Evolutionary conservation across 2,888 invertebrate species (phyloP).

Genomic region (Epistrophe eligans): DNA sequence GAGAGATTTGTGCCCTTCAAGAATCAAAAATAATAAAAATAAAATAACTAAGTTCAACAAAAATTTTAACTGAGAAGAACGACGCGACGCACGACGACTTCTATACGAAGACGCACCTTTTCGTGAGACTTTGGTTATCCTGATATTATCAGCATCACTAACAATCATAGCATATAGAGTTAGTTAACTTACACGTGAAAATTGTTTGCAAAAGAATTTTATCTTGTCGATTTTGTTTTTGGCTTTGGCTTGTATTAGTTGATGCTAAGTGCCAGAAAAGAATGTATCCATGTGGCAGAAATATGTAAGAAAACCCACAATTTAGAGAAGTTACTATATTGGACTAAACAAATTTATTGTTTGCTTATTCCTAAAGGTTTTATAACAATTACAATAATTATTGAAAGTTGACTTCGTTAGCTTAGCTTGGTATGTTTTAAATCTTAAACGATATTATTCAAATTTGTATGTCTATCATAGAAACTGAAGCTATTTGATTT

Average conservation of each 20-base stretch:
- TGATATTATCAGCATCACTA: slow-evolving; percentile 35
- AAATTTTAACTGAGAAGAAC: slow-evolving; percentile 24
- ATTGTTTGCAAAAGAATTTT: slow-evolving; percentile 31
- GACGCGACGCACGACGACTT: background rate
- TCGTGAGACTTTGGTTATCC: slow-evolving; percentile 12
- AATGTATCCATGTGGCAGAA: slow-evolving; percentile 30
- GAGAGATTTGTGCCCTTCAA: slow-evolving; percentile 61
- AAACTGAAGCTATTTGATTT: too few relatives aligned
- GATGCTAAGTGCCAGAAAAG: slow-evolving; percentile 13
- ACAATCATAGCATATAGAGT: background rate
- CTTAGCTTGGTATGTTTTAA: too few relatives aligned
- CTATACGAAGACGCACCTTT: slow-evolving; percentile 46
- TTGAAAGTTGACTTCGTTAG: too few relatives aligned
- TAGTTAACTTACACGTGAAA: background rate
- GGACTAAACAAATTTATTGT: background rate
- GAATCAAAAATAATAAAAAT: slow-evolving; percentile 29
- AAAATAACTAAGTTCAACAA: slow-evolving; percentile 22
- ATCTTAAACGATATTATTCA: too few relatives aligned
- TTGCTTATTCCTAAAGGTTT: background rate
- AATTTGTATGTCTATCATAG: too few relatives aligned
- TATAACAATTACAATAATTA: background rate
- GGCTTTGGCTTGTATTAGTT: slow-evolving; percentile 1
- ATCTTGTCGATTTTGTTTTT: slow-evolving; percentile 24
- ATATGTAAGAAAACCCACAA: background rate
- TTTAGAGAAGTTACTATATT: background rate